Base-by-base conservation (phyloP, 2,797 vertebrate species). In the Anguilla pacifica region DNA sequence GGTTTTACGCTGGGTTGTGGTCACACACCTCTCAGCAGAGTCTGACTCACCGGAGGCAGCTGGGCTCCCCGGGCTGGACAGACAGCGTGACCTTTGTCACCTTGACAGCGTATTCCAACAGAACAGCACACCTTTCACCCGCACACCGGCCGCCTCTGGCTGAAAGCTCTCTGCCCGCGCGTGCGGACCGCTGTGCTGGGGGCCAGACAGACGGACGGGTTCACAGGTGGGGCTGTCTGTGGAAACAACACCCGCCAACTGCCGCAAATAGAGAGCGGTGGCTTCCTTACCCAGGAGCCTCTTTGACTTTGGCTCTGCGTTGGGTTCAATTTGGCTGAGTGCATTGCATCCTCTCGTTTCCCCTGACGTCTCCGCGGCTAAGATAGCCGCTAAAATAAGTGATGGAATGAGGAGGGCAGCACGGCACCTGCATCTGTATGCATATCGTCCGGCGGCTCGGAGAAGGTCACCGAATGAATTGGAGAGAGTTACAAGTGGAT, bases 401-500 rank as follows among this genome's bases (percentile, higher is more conserved):
- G 77, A 81, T 81, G 43, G 39, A 49, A 49, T 43, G 43, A 49
- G 43, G 5, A 49, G 39, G 77, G 77, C 2, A 43, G 39, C 17
- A 11, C 4, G 9, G 22, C 1, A 19, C 77, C 43, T 49, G 77
- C 39, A 49, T 81, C 49, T 81, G 77, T 49, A 81, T 81, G 77
- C 77, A 49, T 81, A 49, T 81, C 39, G 11, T n/a, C 19, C 7
- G 15, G 39, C 39, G 9, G 39, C 6, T 5, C 43, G 2, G 39
- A 81, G 77, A 81, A 81, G 77, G 77, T 81, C 77, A 81, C 77
- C 2, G 3, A 81, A 81, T 81, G 77, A 81, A 81, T 46, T 81
- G 77, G 77, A 7, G 77, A 81, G 77, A 81, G 39, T 46, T 81
- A 49, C 77, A 81, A 81, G 77, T 81, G 77, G 77, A 81, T 46